Base-by-base conservation (phyloP, 1,140 invertebrate genomes). In the Drosophila busckii region DNA sequence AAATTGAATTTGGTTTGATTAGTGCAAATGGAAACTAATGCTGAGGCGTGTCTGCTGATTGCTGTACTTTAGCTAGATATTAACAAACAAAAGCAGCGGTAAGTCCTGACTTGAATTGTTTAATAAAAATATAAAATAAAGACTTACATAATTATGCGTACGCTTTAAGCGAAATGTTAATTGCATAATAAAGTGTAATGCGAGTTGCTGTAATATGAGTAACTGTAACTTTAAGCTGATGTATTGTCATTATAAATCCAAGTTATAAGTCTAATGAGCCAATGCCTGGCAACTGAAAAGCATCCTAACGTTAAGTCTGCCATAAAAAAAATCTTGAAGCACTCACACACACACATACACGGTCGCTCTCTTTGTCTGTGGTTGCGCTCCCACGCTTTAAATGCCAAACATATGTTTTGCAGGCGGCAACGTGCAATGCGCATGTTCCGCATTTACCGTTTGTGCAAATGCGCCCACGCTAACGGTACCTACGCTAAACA, bases 391-490 rank as follows among this genome's bases (percentile, higher is more conserved):
- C 58, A 63, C 34, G 52, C 37, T 45, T 42, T 19, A 76, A 65
- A 41, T 48, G 15, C 29, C 56, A 55, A 80, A 82, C 75, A 82
- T 34, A 41, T 83, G 76, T 82, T 82, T 82, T 45, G 45, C 42
- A 50, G 56, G 49, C 56, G 56, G 56, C 40, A 12, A 34, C 59
- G 7, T 9, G 31, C 13, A 37, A 19, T 78, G 73, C 73, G 73
- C 73, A 78, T 80, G 73, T 68, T n/a, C n/a, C 42, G 38, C 17
- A 35, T 40, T 26, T 22, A 2, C 10, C 31, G 31, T n/a, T n/a
- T n/a, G n/a, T n/a, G n/a, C n/a, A n/a, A n/a, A n/a, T 20, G 45
- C 38, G 38, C 20, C 49, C 16, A 41, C 38, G 45, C 26, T 40
- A 34, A 37, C 46, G 31, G 44, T 55, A 31, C 42, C 68, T 71